phyloP scores from a whole-genome alignment of 1,140 invertebrate genomes.

The Neodiprion fabricii region DNA sequence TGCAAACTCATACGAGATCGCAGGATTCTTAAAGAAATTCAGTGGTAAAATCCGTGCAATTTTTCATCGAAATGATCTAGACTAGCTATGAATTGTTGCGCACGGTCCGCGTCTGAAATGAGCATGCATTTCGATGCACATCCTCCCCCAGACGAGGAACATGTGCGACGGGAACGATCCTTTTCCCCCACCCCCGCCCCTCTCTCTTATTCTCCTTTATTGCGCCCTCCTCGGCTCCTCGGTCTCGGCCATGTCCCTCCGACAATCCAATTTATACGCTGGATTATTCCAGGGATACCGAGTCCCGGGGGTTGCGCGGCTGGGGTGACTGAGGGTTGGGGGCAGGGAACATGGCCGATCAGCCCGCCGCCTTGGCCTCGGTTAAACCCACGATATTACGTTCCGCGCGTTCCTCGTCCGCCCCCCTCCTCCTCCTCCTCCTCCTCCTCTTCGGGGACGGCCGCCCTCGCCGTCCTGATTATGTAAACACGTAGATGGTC shows the following conservation, averaged over 20 bases:
- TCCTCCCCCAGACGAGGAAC: neutral
- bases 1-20: no score
- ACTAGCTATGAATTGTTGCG: neutral
- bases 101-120: neutral
- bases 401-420: conserved; percentile 11
- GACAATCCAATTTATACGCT: conserved; percentile 57
- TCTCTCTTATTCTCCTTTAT: neutral
- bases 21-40: no score
- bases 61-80: no score
- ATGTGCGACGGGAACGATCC: neutral
- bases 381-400: conserved; percentile 22
- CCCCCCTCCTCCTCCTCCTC: no score
- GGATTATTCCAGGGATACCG: conserved; percentile 51
- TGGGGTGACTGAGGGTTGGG: conserved; percentile 24
- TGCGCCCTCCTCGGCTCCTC: conserved; percentile 28
- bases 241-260: conserved; percentile 26
- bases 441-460: no score
- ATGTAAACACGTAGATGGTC: conserved; percentile 11
- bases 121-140: neutral
- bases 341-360: conserved; percentile 34
- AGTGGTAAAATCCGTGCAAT: no score
- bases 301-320: conserved; percentile 19
- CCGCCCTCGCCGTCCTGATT: conserved; percentile 18
- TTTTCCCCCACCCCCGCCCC: neutral
- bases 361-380: conserved; percentile 18